Percentiles rank a stretch among this genome's conserved stretches.
Evolutionary conservation across 2,113 vertebrate species (phyloP).

Genomic region (Microcebus ravelobensis): DNA sequence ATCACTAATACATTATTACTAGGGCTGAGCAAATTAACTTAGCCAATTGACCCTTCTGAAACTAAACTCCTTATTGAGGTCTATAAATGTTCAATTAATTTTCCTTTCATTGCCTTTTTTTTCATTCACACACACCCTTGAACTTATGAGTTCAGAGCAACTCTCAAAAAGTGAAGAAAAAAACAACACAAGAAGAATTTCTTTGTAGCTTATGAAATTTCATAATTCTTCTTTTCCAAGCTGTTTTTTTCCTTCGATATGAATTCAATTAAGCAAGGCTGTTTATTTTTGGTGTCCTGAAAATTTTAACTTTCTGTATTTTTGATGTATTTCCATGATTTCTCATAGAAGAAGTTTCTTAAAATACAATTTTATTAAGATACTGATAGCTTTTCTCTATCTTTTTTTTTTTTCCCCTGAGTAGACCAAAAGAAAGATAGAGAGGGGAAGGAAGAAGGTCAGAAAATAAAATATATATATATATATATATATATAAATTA

Average conservation of each 20-base stretch:
- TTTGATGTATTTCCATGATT: background rate
- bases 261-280: background rate
- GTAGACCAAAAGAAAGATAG: too few species aligned
- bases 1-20: slow-evolving; percentile 46
- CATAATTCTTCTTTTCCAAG: background rate
- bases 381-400: background rate
- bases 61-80: slow-evolving; percentile 53
- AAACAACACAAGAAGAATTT: background rate
- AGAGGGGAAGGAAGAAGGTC: background rate
- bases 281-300: background rate
- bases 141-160: background rate
- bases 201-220: background rate
- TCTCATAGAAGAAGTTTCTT: background rate
- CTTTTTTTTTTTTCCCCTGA: background rate
- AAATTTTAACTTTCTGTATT: background rate
- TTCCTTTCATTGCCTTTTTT: slow-evolving; percentile 56
- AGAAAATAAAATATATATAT: background rate
- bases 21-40: slow-evolving; percentile 60
- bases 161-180: slow-evolving; percentile 13
- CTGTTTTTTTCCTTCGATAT: background rate
- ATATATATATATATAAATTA: background rate
- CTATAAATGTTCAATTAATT: slow-evolving; percentile 66
- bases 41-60: slow-evolving; percentile 62
- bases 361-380: background rate
- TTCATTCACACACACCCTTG: slow-evolving; percentile 42